Evolutionary conservation across 2,888 invertebrate genomes (phyloP), one percentile per base, ranked within the genome.

Genomic region (Aleiodes leptofemur): DNA sequence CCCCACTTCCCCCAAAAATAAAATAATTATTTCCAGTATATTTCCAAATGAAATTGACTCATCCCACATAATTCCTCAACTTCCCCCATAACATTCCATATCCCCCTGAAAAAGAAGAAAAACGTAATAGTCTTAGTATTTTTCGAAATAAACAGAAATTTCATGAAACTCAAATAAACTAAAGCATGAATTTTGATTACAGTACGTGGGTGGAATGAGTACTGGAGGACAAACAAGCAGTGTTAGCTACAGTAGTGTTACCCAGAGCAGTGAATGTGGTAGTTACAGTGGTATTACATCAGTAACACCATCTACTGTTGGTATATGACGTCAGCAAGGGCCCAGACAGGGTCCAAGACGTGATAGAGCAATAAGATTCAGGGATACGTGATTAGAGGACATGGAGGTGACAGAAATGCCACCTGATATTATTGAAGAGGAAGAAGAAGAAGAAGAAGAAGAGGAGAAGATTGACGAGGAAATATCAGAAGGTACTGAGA

Each of bases 191-290:
- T 66, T 72, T 55, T 81, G 77, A 69, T 87, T 87, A 5, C 86
- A 88, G 88, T 88, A 87, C 78, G 85, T 86, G 73, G 79, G 86
- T 66, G 87, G 88, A 74, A 85, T 85, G 84, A 84, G 84, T 56
- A 71, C 84, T 50, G 84, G 87, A 50, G 86, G 84, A 4, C 86
- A 86, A 69, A 84, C 86, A 34, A 87, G 88, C 81, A 87, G 86
- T 77, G 88, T 88, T 29, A 88, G 88, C 76, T 88, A 88, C 82
- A 88, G 88, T 72, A 88, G 88, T 79, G 88, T 88, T 14, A 87
- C 86, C 73, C 88, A 88, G 71, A 88, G 87, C 79, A 87, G 88
- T 79, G 88, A 88, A 43, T 84, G 86, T 29, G 87, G 86, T 7
- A 79, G 80, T 23, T 86, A 83, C 72, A 84, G 82, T 69, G 81